phyloP scores from a whole-genome alignment of 1,140 invertebrate species.

The Temnothorax longispinosus region DNA sequence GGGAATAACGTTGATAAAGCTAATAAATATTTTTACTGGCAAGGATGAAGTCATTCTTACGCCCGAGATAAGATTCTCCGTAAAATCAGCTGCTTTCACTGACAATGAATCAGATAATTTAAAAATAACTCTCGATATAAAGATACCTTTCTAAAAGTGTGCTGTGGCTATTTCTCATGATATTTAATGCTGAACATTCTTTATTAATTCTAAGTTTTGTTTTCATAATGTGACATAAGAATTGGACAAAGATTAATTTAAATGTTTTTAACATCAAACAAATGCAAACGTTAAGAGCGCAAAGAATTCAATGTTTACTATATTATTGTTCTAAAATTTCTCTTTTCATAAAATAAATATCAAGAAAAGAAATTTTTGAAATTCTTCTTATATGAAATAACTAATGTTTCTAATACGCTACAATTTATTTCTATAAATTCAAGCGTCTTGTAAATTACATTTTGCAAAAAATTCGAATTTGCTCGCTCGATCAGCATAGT shows the following conservation, averaged over 20 bases:
- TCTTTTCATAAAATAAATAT: not conserved
- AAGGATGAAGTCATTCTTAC: not conserved
- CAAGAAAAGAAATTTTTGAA: not conserved
- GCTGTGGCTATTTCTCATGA: not conserved
- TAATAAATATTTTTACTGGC: conserved; percentile 17
- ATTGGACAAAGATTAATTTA: not conserved
- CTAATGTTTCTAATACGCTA: not conserved
- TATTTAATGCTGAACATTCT: not conserved
- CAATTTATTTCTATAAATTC: not conserved
- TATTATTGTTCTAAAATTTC: not conserved
- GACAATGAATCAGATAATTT: not conserved
- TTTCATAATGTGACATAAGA: not conserved
- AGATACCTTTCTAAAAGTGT: not conserved
- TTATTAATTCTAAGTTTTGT: not conserved
- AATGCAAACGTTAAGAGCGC: too few species aligned
- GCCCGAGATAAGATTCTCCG: not conserved
- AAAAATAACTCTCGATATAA: not conserved
- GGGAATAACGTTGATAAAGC: conserved; percentile 33
- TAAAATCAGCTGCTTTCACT: not conserved
- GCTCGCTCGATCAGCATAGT: not conserved
- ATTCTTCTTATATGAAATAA: not conserved
- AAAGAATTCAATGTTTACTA: not conserved
- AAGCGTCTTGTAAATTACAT: not conserved
- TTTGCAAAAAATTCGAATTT: conserved; percentile 8
- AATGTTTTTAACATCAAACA: not conserved